phyloP scores from a whole-genome alignment of 1,140 invertebrate species.

The Cotesia vestalis region DNA sequence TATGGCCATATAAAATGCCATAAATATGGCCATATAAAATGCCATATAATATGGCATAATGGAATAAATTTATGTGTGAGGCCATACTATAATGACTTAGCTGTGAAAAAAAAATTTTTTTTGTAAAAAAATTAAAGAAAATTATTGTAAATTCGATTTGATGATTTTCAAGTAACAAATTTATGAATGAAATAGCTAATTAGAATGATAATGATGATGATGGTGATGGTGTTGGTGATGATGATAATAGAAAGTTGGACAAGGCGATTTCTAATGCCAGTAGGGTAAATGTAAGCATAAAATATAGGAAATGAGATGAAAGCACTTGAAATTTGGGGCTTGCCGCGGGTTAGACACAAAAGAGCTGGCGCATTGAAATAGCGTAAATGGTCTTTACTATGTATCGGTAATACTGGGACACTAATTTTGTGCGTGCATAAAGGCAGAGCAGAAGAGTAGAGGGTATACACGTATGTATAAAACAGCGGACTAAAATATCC shows the following conservation, averaged over 20 bases:
- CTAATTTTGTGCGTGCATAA: slow-evolving; percentile 42
- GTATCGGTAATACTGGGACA: slow-evolving; percentile 28
- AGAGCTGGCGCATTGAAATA: slow-evolving; percentile 27
- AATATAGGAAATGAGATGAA: slow-evolving; percentile 11
- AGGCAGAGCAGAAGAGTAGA: slow-evolving; percentile 39
- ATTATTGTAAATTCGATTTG: no score
- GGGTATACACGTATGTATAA: slow-evolving; percentile 46
- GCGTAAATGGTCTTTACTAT: slow-evolving; percentile 32
- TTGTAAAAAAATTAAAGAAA: no score
- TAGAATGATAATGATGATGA: no score
- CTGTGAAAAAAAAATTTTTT: no score
- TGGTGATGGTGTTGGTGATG: no score
- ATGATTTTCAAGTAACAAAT: no score
- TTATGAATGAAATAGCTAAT: no score
- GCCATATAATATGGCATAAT: no score
- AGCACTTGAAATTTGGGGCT: slow-evolving; percentile 1
- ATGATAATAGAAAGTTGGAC: background rate
- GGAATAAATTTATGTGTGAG: no score
- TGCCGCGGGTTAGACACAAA: slow-evolving; percentile 29
- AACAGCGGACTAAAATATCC: slow-evolving; percentile 46
- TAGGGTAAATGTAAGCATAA: slow-evolving; percentile 13
- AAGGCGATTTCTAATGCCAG: background rate
- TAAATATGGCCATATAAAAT: no score
- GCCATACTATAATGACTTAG: no score
- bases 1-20: no score